Evolutionary conservation across 1,140 invertebrate genomes (phyloP).

Genomic region (Pachyrhynchus sulphureomaculatus): DNA sequence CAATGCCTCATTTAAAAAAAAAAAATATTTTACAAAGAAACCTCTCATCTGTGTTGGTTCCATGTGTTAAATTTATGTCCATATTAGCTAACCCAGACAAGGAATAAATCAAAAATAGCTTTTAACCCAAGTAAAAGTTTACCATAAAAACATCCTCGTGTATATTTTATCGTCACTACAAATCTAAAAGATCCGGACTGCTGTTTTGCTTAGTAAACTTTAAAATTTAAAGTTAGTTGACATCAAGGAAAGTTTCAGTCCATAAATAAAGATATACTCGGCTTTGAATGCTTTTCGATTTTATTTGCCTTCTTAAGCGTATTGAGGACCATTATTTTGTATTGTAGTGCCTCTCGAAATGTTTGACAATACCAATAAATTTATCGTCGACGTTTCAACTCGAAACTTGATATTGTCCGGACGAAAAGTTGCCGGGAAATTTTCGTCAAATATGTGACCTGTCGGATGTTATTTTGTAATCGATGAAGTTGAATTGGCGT

Average conservation of each 20-base stretch:
- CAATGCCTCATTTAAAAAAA: too few relatives aligned
- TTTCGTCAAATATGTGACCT: neutral
- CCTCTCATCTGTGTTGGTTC: too few relatives aligned
- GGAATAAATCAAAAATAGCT: too few relatives aligned
- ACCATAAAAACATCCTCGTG: neutral
- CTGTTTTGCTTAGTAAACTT: constrained; percentile 23
- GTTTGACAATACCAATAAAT: constrained; percentile 21
- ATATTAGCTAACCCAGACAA: too few relatives aligned
- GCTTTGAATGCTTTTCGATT: constrained; percentile 25
- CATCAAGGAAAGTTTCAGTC: neutral
- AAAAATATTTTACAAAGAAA: too few relatives aligned
- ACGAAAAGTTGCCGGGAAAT: neutral
- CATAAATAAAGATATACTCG: constrained; percentile 19
- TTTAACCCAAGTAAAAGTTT: neutral
- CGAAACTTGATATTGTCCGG: neutral
- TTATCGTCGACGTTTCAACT: constrained; percentile 19
- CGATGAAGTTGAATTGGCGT: too few relatives aligned
- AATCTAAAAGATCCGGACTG: constrained; percentile 9
- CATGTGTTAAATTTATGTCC: too few relatives aligned
- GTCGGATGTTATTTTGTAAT: neutral
- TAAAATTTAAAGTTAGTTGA: constrained; percentile 20
- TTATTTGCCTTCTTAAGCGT: constrained; percentile 27
- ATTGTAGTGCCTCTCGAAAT: constrained; percentile 25
- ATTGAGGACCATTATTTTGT: constrained; percentile 29
- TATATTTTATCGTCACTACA: neutral